Conservation (phyloP, 2,888 invertebrate species). For the Ectropis crepuscularia region DNA sequence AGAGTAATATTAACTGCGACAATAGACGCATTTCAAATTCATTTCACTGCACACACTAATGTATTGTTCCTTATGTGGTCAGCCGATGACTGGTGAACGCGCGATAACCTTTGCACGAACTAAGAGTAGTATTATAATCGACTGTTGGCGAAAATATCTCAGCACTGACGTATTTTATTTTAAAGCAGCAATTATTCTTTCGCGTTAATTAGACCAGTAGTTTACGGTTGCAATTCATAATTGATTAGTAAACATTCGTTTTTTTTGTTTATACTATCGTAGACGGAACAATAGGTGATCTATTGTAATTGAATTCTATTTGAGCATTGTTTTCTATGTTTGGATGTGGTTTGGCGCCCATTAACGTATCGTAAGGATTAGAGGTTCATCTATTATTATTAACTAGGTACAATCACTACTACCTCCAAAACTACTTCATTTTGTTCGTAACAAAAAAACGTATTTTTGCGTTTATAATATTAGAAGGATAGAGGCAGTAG, state of each 20-base stretch:
- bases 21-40: conserved; percentile 67
- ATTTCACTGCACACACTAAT: conserved; percentile 52
- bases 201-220: conserved; percentile 2
- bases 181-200: neutral
- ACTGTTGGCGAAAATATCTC: conserved; percentile 13
- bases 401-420: no score
- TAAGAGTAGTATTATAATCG: conserved; percentile 35
- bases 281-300: conserved; percentile 30
- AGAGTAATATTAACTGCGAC: conserved; percentile 55
- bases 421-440: no score
- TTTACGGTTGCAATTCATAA: conserved; percentile 9
- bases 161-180: conserved; percentile 15
- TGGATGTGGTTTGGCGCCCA: neutral
- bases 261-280: conserved; percentile 13
- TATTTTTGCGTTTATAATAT: no score
- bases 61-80: conserved; percentile 44
- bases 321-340: conserved; percentile 32
- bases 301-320: conserved; percentile 13
- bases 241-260: conserved; percentile 13
- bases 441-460: no score
- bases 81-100: conserved; percentile 37
- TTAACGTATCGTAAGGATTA: no score
- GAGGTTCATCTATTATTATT: no score
- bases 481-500: no score
- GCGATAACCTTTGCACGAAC: conserved; percentile 59